Base-by-base conservation (phyloP, 35 echinoderm and acorn worm species). In the Diadema setosum region DNA sequence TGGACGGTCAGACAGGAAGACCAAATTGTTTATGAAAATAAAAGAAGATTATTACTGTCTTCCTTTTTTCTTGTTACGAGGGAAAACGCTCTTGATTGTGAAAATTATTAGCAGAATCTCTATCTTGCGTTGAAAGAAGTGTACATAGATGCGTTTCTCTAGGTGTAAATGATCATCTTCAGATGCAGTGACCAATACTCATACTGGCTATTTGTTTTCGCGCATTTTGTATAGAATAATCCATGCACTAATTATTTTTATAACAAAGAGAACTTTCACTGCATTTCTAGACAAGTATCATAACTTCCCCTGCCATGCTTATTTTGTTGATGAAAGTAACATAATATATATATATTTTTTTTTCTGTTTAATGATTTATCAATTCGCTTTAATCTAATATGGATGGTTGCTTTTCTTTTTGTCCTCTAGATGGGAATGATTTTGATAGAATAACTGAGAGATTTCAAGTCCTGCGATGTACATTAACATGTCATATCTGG, bases 201-300 rank as follows among this genome's bases (percentile, higher is more conserved):
- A 67, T 26, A 34, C 37, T 67, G 37, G n/a, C n/a, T 67, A 29
- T 67, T 67, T 26, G 37, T 26, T 34, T 34, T 31, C 37, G 30
- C 30, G 63, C 18, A 34, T 67, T 34, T 27, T 67, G 63, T 67
- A 67, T 67, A 67, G 63, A 67, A 67, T 33, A 12, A 33, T 26
- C 63, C 63, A 67, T 34, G 63, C 63, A 67, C 37, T 67, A 14
- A 67, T 67, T 67, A 67, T 67, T 67, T 67, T 67, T 67, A 67
- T 67, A 67, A 67, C 63, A 67, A n/a, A 33, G 37, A 67, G 27
- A 34, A 26, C 27, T 67, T 63, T 67, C 30, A 67, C 5, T 15
- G 30, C 63, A 34, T 34, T 15, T 67, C 16, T 29, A 18, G 37
- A 34, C 12, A 67, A 67, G 20, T 67, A 2, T 12, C 12, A 12